phyloP scores from a whole-genome alignment of 2,797 vertebrate genomes.

The Helostoma temminkii region DNA sequence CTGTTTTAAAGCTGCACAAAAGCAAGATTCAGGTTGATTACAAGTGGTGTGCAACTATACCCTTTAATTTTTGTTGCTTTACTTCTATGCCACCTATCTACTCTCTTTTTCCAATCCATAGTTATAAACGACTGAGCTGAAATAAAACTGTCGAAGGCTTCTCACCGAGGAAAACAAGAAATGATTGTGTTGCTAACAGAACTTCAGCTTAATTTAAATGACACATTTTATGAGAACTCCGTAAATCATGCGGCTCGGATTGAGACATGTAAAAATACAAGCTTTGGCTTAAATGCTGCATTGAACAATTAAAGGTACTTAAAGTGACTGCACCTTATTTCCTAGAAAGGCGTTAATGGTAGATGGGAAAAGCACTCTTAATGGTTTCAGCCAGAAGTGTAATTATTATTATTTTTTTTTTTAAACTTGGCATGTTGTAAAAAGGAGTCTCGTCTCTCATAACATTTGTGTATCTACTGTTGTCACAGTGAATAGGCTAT shows the following conservation, averaged over 20 bases:
- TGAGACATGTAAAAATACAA: conserved; percentile 60
- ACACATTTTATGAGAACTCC: conserved; percentile 68
- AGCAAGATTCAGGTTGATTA: conserved; percentile 65
- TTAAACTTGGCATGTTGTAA: conserved; percentile 50
- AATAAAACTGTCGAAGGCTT: conserved; percentile 53
- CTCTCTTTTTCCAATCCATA: conserved; percentile 33
- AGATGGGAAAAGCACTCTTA: conserved; percentile 49
- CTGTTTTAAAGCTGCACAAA: conserved; percentile 56
- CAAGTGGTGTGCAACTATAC: conserved; percentile 61
- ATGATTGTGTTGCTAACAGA: conserved; percentile 70
- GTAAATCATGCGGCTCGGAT: conserved; percentile 67
- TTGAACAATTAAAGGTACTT: conserved; percentile 67
- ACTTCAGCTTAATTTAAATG: conserved; percentile 75
- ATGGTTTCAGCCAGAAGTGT: conserved; percentile 31
- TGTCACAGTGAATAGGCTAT: conserved; percentile 55
- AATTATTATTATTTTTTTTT: conserved; percentile 34
- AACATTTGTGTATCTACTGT: conserved; percentile 41
- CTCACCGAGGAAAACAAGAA: conserved; percentile 65
- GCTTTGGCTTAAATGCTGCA: conserved; percentile 59
- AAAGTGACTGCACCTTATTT: conserved; percentile 52
- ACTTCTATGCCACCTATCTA: background rate
- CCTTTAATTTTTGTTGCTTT: conserved; percentile 49
- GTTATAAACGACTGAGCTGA: conserved; percentile 46
- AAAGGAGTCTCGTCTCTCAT: conserved; percentile 26
- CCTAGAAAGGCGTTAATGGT: conserved; percentile 36